These are phyloP conservation scores for Percina caprodes DNA, from an alignment of 2,113 vertebrate species.

Conservation along the genomic window DNA sequence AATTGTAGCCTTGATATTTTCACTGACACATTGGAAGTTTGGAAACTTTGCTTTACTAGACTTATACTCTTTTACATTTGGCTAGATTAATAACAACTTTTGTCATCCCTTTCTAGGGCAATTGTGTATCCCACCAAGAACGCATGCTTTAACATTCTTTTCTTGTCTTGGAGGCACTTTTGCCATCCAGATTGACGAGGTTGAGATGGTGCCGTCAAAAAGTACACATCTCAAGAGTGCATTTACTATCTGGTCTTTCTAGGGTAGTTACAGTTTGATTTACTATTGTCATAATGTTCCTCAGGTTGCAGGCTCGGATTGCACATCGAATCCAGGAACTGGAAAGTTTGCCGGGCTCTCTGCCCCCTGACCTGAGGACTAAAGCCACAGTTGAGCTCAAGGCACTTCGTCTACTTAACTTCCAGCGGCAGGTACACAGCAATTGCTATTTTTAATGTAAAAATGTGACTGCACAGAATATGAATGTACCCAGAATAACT, in stretches of 20 bases:
- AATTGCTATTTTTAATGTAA: neutral
- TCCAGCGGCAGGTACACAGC: conserved; percentile 92
- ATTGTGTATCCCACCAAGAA: neutral
- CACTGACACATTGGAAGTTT: neutral
- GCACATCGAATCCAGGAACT: conserved; percentile 98
- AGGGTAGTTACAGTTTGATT: neutral
- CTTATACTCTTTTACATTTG: neutral
- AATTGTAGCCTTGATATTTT: neutral
- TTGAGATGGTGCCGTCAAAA: neutral
- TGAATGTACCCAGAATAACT: neutral
- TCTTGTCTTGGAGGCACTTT: neutral
- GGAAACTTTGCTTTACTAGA: neutral
- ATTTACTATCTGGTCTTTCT: neutral
- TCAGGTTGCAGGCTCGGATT: conserved; percentile 96
- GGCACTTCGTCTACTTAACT: conserved; percentile 95
- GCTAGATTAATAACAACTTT: neutral
- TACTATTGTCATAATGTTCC: neutral
- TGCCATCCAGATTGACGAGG: neutral
- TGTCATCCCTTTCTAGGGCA: neutral
- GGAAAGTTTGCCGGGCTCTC: conserved; percentile 95
- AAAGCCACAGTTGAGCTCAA: conserved; percentile 99
- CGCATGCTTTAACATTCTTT: neutral
- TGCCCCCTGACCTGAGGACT: conserved; percentile 95
- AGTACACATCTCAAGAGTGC: neutral
- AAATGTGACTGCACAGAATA: neutral